These are phyloP conservation scores for Adelognathus sp. DNA, from an alignment of 2,888 invertebrate genomes.

Conservation along the genomic window DNA sequence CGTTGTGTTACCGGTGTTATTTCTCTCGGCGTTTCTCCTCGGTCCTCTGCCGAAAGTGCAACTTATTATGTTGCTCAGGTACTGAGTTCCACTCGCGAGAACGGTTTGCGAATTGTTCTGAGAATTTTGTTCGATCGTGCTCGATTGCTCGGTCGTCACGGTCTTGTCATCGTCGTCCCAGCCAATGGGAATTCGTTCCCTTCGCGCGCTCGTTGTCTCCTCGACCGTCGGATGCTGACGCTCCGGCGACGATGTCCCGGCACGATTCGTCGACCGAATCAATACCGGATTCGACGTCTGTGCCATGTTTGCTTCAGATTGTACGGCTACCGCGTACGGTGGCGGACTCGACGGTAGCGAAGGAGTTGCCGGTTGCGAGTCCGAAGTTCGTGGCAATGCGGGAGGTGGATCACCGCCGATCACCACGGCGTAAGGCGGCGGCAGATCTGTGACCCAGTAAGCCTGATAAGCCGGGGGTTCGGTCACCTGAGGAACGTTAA, in stretches of 20 bases:
- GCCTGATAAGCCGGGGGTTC: constrained; percentile 68
- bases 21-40: constrained; percentile 42
- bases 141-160: constrained; percentile 33
- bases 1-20: constrained; percentile 2
- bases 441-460: constrained; percentile 68
- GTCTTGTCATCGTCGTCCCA: constrained; percentile 54
- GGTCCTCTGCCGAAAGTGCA: constrained; percentile 59
- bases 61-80: constrained; percentile 60
- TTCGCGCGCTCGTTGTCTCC: constrained; percentile 35
- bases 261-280: background rate
- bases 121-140: constrained; percentile 1
- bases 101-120: constrained; percentile 36
- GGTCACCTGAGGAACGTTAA: constrained; percentile 52
- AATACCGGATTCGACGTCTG: constrained; percentile 11
- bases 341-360: constrained; percentile 65
- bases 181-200: background rate
- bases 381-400: constrained; percentile 1
- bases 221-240: constrained; percentile 18
- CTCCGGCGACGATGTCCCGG: constrained; percentile 16
- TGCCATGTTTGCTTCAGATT: constrained; percentile 22
- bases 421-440: constrained; percentile 69
- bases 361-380: background rate
- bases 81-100: constrained; percentile 55
- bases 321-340: constrained; percentile 65
- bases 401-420: constrained; percentile 49